phyloP scores from a whole-genome alignment of 2,888 invertebrate species.

The Chaitophorus viminalis region DNA sequence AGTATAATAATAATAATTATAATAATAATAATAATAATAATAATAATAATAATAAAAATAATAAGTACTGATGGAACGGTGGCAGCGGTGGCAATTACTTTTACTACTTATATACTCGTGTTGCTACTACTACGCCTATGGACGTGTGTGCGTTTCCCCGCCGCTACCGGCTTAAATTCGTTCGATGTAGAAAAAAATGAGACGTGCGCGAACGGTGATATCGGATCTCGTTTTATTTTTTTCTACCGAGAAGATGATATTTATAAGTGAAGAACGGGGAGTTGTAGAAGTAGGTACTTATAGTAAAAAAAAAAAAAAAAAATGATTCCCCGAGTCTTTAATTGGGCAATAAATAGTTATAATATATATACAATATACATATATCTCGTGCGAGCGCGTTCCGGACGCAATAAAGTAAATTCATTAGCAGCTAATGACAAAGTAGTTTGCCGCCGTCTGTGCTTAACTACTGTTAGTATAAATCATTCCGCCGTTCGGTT shows the following conservation, averaged over 20 bases:
- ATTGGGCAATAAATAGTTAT: slow-evolving; percentile 61
- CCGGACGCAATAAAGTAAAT: slow-evolving; percentile 62
- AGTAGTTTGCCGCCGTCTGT: slow-evolving; percentile 57
- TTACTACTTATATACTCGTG: not conserved
- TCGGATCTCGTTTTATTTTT: slow-evolving; percentile 36
- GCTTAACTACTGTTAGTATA: slow-evolving; percentile 55
- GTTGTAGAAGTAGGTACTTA: not conserved
- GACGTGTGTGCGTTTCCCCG: not conserved
- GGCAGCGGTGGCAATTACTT: not conserved
- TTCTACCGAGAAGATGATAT: slow-evolving; percentile 36
- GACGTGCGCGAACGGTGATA: slow-evolving; percentile 6
- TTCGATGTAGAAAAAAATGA: not conserved
- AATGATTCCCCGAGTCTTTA: slow-evolving; percentile 34
- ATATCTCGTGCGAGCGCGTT: not conserved
- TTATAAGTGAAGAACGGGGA: slow-evolving; percentile 10
- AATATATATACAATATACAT: slow-evolving; percentile 2
- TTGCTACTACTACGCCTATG: not conserved
- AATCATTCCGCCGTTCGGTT: slow-evolving; percentile 53
- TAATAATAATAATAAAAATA: not conserved
- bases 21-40: no score
- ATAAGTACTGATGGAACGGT: not conserved
- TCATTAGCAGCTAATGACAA: slow-evolving; percentile 62
- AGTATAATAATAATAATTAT: not conserved
- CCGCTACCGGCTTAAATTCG: slow-evolving; percentile 5
- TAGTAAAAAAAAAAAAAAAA: slow-evolving; percentile 13